Conservation (phyloP, 30 jellyfish, hydroid and myxozoan species). For the Aurelia aurita region DNA sequence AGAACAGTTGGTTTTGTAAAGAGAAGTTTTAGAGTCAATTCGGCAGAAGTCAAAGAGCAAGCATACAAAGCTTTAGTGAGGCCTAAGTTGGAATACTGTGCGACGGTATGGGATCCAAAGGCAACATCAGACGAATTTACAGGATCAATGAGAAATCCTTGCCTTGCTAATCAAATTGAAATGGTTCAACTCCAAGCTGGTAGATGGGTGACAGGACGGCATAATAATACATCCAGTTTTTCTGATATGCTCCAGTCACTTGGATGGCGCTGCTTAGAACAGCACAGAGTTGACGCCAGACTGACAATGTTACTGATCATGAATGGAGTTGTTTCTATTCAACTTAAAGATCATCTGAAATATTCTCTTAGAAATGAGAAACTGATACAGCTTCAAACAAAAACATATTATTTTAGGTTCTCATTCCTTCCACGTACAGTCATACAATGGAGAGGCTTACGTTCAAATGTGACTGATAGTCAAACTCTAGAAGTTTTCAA, state of each 20-base stretch:
- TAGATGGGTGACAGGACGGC: slow-evolving; percentile 36
- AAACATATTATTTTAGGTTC: slow-evolving; percentile 33
- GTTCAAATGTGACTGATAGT: slow-evolving; percentile 24
- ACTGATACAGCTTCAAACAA: slow-evolving; percentile 21
- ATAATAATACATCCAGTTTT: slow-evolving; percentile 24
- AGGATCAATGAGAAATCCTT: no score
- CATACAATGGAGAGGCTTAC: slow-evolving; percentile 20
- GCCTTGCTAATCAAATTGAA: no score
- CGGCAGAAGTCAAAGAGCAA: no score
- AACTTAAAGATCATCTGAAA: slow-evolving; percentile 34
- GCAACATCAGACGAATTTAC: no score
- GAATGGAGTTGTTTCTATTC: neutral
- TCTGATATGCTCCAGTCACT: slow-evolving; percentile 45
- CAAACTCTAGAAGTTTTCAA: neutral
- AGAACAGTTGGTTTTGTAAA: slow-evolving; percentile 1
- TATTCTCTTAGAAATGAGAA: slow-evolving; percentile 23
- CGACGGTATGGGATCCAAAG: no score
- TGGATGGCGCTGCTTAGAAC: slow-evolving; percentile 40
- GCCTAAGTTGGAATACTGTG: neutral
- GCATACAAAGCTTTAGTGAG: no score
- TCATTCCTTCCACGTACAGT: slow-evolving; percentile 34
- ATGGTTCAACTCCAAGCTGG: slow-evolving; percentile 26
- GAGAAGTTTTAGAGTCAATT: no score
- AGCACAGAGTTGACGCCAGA: slow-evolving; percentile 44
- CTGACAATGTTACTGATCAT: slow-evolving; percentile 25